phyloP scores from a whole-genome alignment of 2,797 vertebrate species.

The Cynodonichthys magdalenae region DNA sequence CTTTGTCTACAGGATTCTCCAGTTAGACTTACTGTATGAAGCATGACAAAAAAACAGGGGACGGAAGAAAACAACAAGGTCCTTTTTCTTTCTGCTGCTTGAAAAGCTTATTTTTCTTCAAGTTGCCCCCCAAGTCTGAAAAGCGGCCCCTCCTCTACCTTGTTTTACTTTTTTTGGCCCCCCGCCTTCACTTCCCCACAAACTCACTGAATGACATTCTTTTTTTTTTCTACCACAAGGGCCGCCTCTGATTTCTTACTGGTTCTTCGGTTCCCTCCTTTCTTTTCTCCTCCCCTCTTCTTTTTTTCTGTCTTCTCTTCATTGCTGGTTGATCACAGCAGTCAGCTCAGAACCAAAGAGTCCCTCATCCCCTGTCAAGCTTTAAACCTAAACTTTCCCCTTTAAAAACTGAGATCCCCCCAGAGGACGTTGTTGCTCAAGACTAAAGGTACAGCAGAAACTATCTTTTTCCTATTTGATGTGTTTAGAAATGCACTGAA shows the following conservation, averaged over 20 bases:
- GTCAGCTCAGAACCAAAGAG: conserved; percentile 65
- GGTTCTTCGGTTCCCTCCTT: conserved; percentile 58
- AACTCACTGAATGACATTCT: conserved; percentile 37
- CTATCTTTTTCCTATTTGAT: conserved; percentile 1
- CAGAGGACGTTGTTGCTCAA: conserved; percentile 50
- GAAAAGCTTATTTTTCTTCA: conserved; percentile 84
- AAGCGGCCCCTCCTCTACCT: conserved; percentile 45
- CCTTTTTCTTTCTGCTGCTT: conserved; percentile 68
- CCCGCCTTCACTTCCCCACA: conserved; percentile 47
- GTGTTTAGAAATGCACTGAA: conserved; percentile 11
- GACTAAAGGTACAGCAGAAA: conserved; percentile 64
- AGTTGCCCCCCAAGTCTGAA: conserved; percentile 66
- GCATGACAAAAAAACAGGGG: conserved; percentile 75
- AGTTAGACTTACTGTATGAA: conserved; percentile 79
- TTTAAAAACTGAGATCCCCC: conserved; percentile 22
- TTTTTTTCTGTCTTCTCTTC: conserved; percentile 32
- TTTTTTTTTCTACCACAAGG: conserved; percentile 44
- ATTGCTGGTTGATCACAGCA: conserved; percentile 47
- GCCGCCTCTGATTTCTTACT: conserved; percentile 69
- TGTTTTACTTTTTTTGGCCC: conserved; percentile 52
- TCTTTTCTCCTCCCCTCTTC: conserved; percentile 51
- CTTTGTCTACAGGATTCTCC: conserved; percentile 66
- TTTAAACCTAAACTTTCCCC: conserved; percentile 41
- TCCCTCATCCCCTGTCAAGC: conserved; percentile 30
- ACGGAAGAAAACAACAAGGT: conserved; percentile 75